Evolutionary conservation across 2,888 invertebrate genomes (phyloP), one percentile per base, ranked within the genome.

Genomic region (Anthophora plumipes): DNA sequence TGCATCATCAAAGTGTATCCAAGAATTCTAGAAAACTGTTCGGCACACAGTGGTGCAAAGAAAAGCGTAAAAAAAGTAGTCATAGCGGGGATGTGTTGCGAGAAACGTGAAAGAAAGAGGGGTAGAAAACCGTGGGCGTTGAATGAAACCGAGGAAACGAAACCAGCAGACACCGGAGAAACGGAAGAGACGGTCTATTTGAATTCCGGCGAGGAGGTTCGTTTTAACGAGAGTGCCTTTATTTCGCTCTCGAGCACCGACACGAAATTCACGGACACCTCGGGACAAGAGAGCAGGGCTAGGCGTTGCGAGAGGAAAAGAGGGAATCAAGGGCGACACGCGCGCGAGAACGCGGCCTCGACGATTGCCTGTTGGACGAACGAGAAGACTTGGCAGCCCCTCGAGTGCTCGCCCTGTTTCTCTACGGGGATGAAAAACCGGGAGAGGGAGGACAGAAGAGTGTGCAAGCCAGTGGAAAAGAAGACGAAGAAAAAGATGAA

Each of bases 251-350:
- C 39, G 52, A 41, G 76, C 63, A 43, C 25, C 22, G 59, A 43
- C 31, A 31, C 48, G 61, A 76, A 83, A 85, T 83, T 84, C 85
- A 68, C 83, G 68, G 75, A 60, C 70, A 79, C 79, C 79, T 71
- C 55, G 1, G 14, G 20, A 17, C 4, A 1, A 46, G 7, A 11
- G 17, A 3, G 52, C 37, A n/a, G n/a, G n/a, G n/a, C n/a, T n/a
- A n/a, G n/a, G n/a, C n/a, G 31, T 39, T 39, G 57, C 22, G 63
- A 63, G 50, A 52, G 57, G 70, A 57, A 68, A 46, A 54, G 54
- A 54, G 50, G 50, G 43, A 59, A 74, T 82, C 70, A 73, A 77
- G 59, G 61, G 63, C 78, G 85, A 85, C 85, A 75, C 85, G 74
- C 72, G 80, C 68, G 46, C 50, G 60, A 54, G 54, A 67, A 68